phyloP scores from a whole-genome alignment of 2,888 invertebrate genomes.

The Carpatolechia fugitivella region DNA sequence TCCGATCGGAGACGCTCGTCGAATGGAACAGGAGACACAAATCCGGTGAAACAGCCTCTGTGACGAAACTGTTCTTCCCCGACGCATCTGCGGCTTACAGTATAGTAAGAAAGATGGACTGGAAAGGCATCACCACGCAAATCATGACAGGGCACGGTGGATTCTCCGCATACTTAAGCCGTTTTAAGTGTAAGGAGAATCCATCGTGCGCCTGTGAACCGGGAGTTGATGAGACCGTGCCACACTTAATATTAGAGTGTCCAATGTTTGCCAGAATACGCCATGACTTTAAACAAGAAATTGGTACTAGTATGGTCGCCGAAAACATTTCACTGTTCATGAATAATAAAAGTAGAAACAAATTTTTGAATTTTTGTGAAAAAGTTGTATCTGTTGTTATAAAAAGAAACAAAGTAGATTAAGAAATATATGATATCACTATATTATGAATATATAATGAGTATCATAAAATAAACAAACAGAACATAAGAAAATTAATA shows the following conservation, averaged over 20 bases:
- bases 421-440: background rate
- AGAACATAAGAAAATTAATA: too few species aligned
- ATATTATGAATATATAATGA: background rate
- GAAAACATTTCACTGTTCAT: background rate
- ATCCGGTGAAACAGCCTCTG: too few species aligned
- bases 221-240: background rate
- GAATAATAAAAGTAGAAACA: background rate
- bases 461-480: too few species aligned
- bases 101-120: background rate
- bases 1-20: too few species aligned
- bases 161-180: conserved; percentile 10
- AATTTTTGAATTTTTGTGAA: background rate
- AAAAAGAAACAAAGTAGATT: background rate
- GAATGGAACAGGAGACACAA: too few species aligned
- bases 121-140: background rate
- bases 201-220: background rate
- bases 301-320: background rate
- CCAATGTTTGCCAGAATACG: background rate
- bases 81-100: background rate
- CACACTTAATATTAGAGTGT: background rate
- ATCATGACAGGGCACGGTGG: background rate
- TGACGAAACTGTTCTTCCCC: background rate
- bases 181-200: conserved; percentile 13
- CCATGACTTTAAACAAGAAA: background rate
- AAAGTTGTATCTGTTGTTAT: background rate